Evolutionary conservation across 2,113 vertebrate genomes (phyloP).

Genomic region (Oryzias javanicus): DNA sequence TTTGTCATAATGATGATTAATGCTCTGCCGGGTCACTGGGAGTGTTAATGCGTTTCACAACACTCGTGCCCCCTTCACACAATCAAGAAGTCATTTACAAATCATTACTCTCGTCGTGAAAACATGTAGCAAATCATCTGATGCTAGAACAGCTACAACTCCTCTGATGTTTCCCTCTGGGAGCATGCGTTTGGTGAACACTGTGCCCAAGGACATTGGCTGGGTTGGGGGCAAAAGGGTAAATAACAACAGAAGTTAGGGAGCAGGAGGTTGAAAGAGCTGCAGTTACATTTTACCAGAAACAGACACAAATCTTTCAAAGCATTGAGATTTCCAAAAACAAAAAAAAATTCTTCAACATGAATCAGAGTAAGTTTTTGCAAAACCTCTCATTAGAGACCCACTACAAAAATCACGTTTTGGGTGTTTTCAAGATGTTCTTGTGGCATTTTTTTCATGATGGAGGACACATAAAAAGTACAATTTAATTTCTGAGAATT

Average conservation of each 20-base stretch:
- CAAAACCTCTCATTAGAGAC: no score
- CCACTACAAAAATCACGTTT: no score
- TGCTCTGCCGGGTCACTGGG: slow-evolving; percentile 55
- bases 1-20: slow-evolving; percentile 73
- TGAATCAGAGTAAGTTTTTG: neutral
- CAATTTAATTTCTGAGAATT: no score
- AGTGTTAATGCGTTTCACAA: slow-evolving; percentile 59
- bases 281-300: slow-evolving; percentile 5
- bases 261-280: slow-evolving; percentile 22
- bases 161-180: slow-evolving; percentile 65
- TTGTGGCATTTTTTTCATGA: no score
- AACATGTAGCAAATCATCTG: slow-evolving; percentile 55
- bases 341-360: neutral
- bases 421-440: no score
- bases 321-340: neutral
- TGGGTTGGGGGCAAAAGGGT: slow-evolving; percentile 23
- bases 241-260: slow-evolving; percentile 41
- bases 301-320: neutral
- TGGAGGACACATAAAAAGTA: no score
- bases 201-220: slow-evolving; percentile 49
- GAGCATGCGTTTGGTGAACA: slow-evolving; percentile 43
- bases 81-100: slow-evolving; percentile 70
- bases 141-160: slow-evolving; percentile 56
- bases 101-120: slow-evolving; percentile 50
- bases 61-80: slow-evolving; percentile 15